A percentile compares a stretch with the other conserved stretches of the same genome.
These are phyloP conservation scores for Drosophila atripex DNA, from an alignment of 2,888 invertebrate genomes.

Conservation along the genomic window DNA sequence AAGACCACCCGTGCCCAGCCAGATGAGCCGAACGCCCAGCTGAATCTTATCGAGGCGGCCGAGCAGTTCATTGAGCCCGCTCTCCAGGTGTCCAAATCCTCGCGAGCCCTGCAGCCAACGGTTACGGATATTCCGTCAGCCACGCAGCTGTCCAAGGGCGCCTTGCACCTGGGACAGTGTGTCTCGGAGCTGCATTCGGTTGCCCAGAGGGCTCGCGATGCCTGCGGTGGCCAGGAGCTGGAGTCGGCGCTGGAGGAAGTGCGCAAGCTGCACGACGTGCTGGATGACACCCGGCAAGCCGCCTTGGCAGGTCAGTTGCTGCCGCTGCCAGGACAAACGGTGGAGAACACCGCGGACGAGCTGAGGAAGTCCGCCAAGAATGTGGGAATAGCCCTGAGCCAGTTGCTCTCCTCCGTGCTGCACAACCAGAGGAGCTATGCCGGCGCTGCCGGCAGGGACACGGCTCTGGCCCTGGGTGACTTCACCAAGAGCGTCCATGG, in stretches of 20 bases:
- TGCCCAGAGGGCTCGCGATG: constrained; percentile 88
- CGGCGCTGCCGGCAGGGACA: constrained; percentile 91
- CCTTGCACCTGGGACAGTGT: constrained; percentile 82
- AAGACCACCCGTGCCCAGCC: constrained; percentile 89
- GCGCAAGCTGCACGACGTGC: constrained; percentile 90
- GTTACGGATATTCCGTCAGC: constrained; percentile 91
- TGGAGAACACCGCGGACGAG: constrained; percentile 85
- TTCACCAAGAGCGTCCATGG: constrained; percentile 91
- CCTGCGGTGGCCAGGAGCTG: constrained; percentile 92
- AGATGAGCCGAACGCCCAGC: constrained; percentile 90
- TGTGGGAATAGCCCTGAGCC: constrained; percentile 93
- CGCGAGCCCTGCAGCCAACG: constrained; percentile 92
- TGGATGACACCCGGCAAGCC: constrained; percentile 91
- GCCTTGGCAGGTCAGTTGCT: constrained; percentile 89
- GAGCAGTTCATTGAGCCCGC: constrained; percentile 92
- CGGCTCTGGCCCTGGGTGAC: constrained; percentile 90
- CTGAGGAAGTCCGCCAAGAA: constrained; percentile 87
- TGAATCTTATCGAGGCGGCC: constrained; percentile 92
- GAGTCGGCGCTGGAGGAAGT: constrained; percentile 94
- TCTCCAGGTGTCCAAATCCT: constrained; percentile 89
- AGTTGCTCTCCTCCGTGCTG: constrained; percentile 92
- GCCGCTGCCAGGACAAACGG: constrained; percentile 93
- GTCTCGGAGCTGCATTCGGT: constrained; percentile 85
- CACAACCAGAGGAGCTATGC: constrained; percentile 92
- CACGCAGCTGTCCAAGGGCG: constrained; percentile 86